Evolutionary conservation across 2,797 vertebrate genomes (phyloP), one percentile per base, ranked within the genome.

Genomic region (Diplodus sargus): DNA sequence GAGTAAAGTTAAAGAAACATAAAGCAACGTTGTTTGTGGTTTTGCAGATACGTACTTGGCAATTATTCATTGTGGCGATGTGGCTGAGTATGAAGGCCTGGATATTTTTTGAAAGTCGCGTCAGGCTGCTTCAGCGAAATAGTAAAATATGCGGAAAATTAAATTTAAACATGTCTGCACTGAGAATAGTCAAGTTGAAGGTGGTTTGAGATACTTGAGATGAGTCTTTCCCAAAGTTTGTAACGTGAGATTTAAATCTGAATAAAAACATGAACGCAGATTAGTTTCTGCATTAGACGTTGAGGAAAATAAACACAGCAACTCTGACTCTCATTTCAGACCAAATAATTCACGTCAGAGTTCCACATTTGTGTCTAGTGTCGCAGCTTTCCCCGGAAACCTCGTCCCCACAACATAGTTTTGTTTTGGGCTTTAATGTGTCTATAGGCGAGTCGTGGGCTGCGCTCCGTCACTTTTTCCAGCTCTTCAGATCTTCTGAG

Each of bases 391-490:
- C 11, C 0, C 1, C 4, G 3, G 8, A 28, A 43, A 25, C 34
- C 18, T 16, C 0, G 23, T 14, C 10, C 11, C 15, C 9, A 12
- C 15, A 8, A 11, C 0, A 15, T 23, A 47, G 42, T 52, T 69
- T 45, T 11, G 23, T 43, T 75, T 60, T 42, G 43, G 1, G 3
- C 16, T 68, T 42, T 43, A 63, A 61, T 49, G 43, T 59, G 13
- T 77, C 30, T 42, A 15, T 16, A 47, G 23, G 58, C 25, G 15
- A 1, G 1, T 53, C n/a, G 1, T n/a, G 65, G 51, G 43, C 52
- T 23, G 52, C 1, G 6, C 70, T 43, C 20, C 25, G 66, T 69
- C 71, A 74, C 54, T 78, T 78, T 86, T 79, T 80, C 73, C 68
- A 77, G 23, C 60, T 70, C 57, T 48, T 56, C 22, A 25, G 17